Percentiles rank a stretch among this genome's conserved stretches.
These are phyloP conservation scores for Bufo bufo DNA, from an alignment of 2,113 vertebrate genomes.

Conservation along the genomic window DNA sequence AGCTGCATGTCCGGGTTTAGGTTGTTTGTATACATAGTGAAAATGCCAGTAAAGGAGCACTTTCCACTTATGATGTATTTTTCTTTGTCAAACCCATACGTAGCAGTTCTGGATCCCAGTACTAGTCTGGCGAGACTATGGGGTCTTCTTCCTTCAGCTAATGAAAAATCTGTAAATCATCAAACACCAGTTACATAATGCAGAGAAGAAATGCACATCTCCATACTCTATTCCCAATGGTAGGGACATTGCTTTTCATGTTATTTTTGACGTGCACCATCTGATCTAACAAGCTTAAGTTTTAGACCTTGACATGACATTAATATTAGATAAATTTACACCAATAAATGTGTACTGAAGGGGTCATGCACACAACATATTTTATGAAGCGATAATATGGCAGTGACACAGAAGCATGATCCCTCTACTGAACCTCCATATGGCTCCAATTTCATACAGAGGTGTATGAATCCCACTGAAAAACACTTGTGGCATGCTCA, in stretches of 20 bases:
- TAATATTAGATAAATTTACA: not conserved
- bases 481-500: not conserved
- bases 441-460: not conserved
- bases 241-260: not conserved
- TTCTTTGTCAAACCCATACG: not conserved
- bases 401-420: not conserved
- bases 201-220: slow-evolving; percentile 5
- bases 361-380: not conserved
- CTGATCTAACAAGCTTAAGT: not conserved
- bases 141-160: not conserved
- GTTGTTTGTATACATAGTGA: too few relatives aligned
- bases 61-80: not conserved
- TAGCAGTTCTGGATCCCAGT: not conserved
- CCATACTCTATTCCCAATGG: not conserved
- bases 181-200: slow-evolving; percentile 17
- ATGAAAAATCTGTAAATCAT: slow-evolving; percentile 36
- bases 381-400: not conserved
- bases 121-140: not conserved
- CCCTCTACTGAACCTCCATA: too few relatives aligned
- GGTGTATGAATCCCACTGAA: not conserved
- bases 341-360: too few relatives aligned
- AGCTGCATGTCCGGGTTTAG: too few relatives aligned
- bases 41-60: not conserved
- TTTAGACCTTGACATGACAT: not conserved
- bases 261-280: not conserved